These are phyloP conservation scores for Notospermus geniculatus DNA, from an alignment of 1,140 invertebrate species.

Conservation along the genomic window DNA sequence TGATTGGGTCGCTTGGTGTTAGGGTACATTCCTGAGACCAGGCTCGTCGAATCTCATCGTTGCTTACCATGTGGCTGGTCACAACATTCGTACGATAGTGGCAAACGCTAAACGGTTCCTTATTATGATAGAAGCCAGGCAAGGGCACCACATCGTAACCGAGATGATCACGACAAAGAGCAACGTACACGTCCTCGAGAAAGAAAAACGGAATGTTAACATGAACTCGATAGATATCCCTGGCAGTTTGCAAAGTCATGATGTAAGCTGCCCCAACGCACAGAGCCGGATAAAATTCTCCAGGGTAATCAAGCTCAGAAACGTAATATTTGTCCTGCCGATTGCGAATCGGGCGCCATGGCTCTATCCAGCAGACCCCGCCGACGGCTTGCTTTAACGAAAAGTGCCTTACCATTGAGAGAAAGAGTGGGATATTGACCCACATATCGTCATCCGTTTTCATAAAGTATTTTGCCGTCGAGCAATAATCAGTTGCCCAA, in stretches of 20 bases:
- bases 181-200: conserved; percentile 53
- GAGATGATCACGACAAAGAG: conserved; percentile 28
- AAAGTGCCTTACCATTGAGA: conserved; percentile 25
- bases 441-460: conserved; percentile 90
- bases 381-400: conserved; percentile 18
- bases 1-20: too few species aligned
- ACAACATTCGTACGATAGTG: too few species aligned
- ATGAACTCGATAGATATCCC: conserved; percentile 36
- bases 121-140: too few species aligned
- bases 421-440: conserved; percentile 66
- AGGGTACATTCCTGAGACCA: too few species aligned
- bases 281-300: conserved; percentile 47
- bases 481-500: conserved; percentile 70
- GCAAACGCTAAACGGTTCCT: too few species aligned
- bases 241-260: conserved; percentile 43
- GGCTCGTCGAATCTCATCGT: too few species aligned
- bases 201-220: conserved; percentile 42
- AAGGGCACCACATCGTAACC: conserved; percentile 2
- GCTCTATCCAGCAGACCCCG: conserved; percentile 29
- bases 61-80: too few species aligned
- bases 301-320: conserved; percentile 39
- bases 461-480: conserved; percentile 67
- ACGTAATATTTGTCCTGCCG: conserved; percentile 52
- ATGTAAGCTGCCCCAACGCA: conserved; percentile 54
- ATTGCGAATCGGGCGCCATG: conserved; percentile 29